Conservation (phyloP, 2,888 invertebrate species). For the Eurytoma californica region DNA sequence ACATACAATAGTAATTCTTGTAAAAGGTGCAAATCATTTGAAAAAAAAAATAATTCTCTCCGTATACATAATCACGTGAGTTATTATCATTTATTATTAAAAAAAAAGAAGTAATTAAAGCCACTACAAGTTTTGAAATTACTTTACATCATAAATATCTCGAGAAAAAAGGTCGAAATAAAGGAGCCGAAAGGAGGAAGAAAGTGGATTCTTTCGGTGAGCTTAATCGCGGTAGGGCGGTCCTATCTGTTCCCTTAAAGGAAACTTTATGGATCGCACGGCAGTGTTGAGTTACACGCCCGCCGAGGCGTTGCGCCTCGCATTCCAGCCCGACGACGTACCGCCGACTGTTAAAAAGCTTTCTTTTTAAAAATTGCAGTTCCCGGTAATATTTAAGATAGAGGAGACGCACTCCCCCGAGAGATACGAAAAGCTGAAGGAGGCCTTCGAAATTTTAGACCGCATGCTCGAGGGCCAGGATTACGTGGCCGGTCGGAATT, state of each 20-base stretch:
- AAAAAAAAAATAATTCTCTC: too few species aligned
- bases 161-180: too few species aligned
- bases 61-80: too few species aligned
- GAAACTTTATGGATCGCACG: conserved; percentile 2
- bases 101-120: too few species aligned
- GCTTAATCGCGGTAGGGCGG: too few species aligned
- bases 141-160: too few species aligned
- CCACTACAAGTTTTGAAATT: too few species aligned
- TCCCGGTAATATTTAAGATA: conserved; percentile 60
- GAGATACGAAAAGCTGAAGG: conserved; percentile 60
- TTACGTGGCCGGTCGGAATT: conserved; percentile 66
- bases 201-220: too few species aligned
- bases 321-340: conserved; percentile 27
- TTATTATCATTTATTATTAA: too few species aligned
- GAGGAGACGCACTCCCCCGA: conserved; percentile 56
- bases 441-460: conserved; percentile 64
- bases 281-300: conserved; percentile 11
- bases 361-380: conserved; percentile 60
- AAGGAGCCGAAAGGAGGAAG: too few species aligned
- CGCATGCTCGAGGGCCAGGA: conserved; percentile 67
- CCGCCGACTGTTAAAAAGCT: conserved; percentile 30
- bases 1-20: too few species aligned
- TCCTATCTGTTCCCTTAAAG: not conserved
- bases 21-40: too few species aligned
- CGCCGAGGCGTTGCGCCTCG: not conserved